Conservation (phyloP, 30 jellyfish, hydroid and myxozoan genomes). For the Turritopsis rubra region DNA sequence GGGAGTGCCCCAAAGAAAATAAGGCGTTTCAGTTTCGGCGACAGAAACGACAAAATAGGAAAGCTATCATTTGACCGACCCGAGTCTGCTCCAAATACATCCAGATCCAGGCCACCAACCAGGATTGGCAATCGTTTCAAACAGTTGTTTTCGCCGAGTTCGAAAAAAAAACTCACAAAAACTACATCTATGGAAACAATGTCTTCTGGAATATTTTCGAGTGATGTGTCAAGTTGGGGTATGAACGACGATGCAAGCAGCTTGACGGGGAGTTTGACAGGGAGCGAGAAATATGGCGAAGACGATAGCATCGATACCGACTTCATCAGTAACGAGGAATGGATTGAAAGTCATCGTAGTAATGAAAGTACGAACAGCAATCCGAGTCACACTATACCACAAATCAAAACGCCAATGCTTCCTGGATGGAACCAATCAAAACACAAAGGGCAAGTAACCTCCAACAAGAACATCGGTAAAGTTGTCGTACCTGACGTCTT, state of each 20-base stretch:
- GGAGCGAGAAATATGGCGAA: neutral
- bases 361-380: neutral
- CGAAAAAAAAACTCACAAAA: neutral
- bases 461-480: conserved; percentile 9
- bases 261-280: neutral
- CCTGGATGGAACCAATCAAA: neutral
- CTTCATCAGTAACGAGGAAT: neutral
- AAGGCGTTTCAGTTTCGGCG: neutral
- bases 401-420: conserved; percentile 3
- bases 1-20: conserved; percentile 3
- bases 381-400: neutral
- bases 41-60: neutral
- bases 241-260: neutral
- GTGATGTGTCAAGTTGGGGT: neutral
- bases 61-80: neutral
- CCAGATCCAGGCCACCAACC: neutral
- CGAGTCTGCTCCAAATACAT: neutral
- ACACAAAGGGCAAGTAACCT: neutral
- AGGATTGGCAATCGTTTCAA: neutral
- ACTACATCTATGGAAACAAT: neutral
- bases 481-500: neutral
- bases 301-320: conserved; percentile 1
- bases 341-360: conserved; percentile 7
- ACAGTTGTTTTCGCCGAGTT: neutral
- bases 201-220: neutral